Conservation (phyloP, 2,797 vertebrate genomes). For the Aldrovandia affinis region DNA sequence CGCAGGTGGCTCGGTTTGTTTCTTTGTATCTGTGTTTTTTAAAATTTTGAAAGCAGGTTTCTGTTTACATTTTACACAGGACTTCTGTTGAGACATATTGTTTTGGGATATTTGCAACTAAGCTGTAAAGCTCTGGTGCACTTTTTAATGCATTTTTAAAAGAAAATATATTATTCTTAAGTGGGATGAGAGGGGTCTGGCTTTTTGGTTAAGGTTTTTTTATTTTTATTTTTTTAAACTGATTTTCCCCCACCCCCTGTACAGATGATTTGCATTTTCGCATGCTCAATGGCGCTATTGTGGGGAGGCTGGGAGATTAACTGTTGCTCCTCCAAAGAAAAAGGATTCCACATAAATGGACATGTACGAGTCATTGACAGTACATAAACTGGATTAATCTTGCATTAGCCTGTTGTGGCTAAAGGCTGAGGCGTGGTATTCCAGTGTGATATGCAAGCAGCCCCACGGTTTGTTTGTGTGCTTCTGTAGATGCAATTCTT, state of each 20-base stretch:
- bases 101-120: slow-evolving; percentile 80
- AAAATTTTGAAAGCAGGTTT: slow-evolving; percentile 31
- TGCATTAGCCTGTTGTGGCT: neutral
- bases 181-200: slow-evolving; percentile 9
- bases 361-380: neutral
- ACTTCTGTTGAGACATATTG: slow-evolving; percentile 72
- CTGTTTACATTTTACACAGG: slow-evolving; percentile 28
- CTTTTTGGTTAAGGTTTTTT: neutral
- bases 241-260: neutral
- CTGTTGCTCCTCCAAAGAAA: neutral
- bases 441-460: neutral
- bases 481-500: neutral
- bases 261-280: slow-evolving; percentile 14
- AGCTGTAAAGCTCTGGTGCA: slow-evolving; percentile 74
- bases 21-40: neutral
- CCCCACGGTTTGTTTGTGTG: neutral
- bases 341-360: neutral
- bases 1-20: neutral
- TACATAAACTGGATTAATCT: neutral
- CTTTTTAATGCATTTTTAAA: slow-evolving; percentile 64
- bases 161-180: slow-evolving; percentile 21
- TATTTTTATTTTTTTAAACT: slow-evolving; percentile 24
- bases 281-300: neutral
- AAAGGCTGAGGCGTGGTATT: neutral
- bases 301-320: neutral